phyloP scores from a whole-genome alignment of 2,113 vertebrate genomes.

The Sminthopsis crassicaudata region DNA sequence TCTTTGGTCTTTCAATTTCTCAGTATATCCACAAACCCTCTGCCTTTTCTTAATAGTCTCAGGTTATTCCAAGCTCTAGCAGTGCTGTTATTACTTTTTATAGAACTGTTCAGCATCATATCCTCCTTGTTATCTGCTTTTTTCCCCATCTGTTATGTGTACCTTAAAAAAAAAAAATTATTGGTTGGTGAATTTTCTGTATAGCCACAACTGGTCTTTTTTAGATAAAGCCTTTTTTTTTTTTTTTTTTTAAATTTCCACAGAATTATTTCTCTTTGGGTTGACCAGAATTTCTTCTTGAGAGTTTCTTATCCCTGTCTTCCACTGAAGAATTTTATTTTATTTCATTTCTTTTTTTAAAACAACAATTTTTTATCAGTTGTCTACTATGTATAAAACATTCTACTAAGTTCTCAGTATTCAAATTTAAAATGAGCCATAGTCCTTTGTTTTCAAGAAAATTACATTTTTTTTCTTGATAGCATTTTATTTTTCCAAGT shows the following conservation, averaged over 20 bases:
- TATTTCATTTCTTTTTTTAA: no score
- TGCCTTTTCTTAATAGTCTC: not conserved
- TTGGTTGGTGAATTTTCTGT: not conserved
- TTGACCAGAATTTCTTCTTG: not conserved
- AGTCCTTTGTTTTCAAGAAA: no score
- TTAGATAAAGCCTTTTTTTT: not conserved
- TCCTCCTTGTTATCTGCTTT: not conserved
- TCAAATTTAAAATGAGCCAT: no score
- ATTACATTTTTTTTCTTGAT: no score
- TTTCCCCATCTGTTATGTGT: not conserved
- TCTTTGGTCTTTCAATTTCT: not conserved
- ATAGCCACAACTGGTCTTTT: not conserved
- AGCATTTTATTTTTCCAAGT: no score
- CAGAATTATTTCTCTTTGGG: not conserved
- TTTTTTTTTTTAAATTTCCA: no score
- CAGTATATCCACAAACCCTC: not conserved
- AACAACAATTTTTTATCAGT: no score
- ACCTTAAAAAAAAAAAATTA: not conserved
- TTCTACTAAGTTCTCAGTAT: no score
- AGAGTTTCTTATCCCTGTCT: not conserved
- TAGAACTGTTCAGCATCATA: not conserved
- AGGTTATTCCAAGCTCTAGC: not conserved
- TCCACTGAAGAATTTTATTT: no score
- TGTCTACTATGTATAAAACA: no score
- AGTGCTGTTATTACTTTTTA: not conserved